phyloP scores from a whole-genome alignment of 2,888 invertebrate species.

The Himalopsyche japonica region DNA sequence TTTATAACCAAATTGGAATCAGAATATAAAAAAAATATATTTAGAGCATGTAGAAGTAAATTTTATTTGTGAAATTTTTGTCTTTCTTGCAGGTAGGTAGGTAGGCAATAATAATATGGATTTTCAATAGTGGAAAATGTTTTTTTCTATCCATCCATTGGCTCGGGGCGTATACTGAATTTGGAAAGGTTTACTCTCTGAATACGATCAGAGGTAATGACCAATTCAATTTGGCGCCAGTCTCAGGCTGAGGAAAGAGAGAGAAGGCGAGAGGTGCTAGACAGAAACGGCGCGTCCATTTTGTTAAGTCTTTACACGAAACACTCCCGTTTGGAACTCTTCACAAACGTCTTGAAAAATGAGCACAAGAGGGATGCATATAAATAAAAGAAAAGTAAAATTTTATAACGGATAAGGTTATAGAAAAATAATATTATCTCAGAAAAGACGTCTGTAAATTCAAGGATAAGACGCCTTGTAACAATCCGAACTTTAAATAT shows the following conservation, averaged over 20 bases:
- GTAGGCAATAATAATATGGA: too few relatives aligned
- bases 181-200: constrained; percentile 4
- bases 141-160: neutral
- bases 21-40: too few relatives aligned
- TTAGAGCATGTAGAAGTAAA: too few relatives aligned
- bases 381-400: neutral
- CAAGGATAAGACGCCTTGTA: too few relatives aligned
- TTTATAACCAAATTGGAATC: too few relatives aligned
- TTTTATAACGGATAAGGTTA: neutral
- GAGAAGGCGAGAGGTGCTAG: constrained; percentile 6
- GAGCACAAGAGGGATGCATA: neutral
- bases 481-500: too few relatives aligned
- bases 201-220: constrained; percentile 22
- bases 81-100: too few relatives aligned
- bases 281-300: neutral
- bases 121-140: neutral
- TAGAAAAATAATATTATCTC: neutral
- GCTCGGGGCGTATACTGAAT: constrained; percentile 6
- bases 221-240: constrained; percentile 31
- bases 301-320: neutral
- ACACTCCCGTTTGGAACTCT: neutral
- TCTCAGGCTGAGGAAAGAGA: neutral
- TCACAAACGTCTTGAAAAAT: constrained; percentile 1
- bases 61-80: too few relatives aligned
- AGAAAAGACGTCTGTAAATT: neutral